Conservation (phyloP, 2,113 vertebrate species). For the Apaloderma vittatum region DNA sequence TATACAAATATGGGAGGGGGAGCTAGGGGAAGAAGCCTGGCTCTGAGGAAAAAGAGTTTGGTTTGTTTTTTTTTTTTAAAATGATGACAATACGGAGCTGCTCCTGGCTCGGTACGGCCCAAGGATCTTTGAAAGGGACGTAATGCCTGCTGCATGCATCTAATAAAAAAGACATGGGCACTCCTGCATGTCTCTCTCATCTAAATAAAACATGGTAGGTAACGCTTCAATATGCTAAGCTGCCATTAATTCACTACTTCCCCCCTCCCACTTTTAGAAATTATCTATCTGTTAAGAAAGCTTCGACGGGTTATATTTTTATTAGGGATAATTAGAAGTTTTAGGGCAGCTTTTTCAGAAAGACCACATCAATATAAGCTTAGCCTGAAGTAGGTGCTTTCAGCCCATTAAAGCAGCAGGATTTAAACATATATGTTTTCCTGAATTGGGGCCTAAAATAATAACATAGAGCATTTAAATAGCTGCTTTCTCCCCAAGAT, state of each 20-base stretch:
- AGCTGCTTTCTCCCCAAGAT: conserved; percentile 42
- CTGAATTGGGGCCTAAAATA: conserved; percentile 67
- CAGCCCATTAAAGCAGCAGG: background rate
- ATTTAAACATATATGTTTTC: conserved; percentile 43
- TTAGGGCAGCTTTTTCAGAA: conserved; percentile 34
- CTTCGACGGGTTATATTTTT: background rate
- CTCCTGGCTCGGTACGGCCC: background rate
- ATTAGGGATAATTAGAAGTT: background rate
- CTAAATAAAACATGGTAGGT: background rate
- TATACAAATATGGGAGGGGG: conserved; percentile 68
- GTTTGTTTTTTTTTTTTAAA: background rate
- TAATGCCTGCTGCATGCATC: background rate
- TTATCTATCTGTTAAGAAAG: background rate
- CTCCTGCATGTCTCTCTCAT: background rate
- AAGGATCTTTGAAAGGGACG: background rate
- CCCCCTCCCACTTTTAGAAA: background rate
- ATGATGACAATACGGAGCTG: background rate
- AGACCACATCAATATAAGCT: conserved; percentile 7
- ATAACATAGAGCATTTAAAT: conserved; percentile 42
- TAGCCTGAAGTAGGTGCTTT: conserved; percentile 26
- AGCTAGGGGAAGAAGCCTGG: background rate
- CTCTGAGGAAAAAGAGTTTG: background rate
- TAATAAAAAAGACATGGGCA: conserved; percentile 30
- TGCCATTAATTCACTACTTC: background rate
- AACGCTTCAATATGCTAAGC: background rate